These are phyloP conservation scores for Pseudonaja textilis DNA, from an alignment of 2,113 vertebrate species.

Conservation along the genomic window DNA sequence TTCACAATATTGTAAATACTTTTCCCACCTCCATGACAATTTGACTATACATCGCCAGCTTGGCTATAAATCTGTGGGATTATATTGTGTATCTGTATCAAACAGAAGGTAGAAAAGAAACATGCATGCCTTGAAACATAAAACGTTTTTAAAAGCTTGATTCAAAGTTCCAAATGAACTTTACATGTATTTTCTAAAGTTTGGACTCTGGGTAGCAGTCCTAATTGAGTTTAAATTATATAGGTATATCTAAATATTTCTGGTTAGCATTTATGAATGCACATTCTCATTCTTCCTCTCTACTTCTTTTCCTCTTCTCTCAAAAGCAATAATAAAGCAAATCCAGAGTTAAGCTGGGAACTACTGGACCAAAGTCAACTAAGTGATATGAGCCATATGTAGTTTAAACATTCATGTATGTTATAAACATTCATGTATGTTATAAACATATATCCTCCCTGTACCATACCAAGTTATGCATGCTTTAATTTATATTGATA, in stretches of 20 bases:
- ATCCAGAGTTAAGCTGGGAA: neutral
- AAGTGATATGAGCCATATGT: neutral
- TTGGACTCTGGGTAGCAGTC: neutral
- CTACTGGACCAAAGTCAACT: neutral
- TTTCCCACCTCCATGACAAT: neutral
- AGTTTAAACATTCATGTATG: neutral
- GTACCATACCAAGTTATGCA: neutral
- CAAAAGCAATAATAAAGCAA: neutral
- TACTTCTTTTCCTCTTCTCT: neutral
- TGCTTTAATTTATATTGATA: neutral
- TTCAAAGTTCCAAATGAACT: neutral
- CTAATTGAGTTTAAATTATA: neutral
- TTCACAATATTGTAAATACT: neutral
- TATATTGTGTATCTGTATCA: slow-evolving; percentile 13
- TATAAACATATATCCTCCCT: neutral
- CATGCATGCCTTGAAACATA: slow-evolving; percentile 9
- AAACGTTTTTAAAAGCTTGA: neutral
- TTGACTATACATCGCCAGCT: neutral
- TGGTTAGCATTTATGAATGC: neutral
- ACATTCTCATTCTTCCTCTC: neutral
- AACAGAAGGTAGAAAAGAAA: slow-evolving; percentile 23
- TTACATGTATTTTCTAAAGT: neutral
- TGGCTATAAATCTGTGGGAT: slow-evolving; percentile 26
- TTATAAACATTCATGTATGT: no score
- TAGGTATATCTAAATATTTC: neutral